Percentiles rank a stretch among this genome's conserved stretches.
phyloP scores from a whole-genome alignment of 2,888 invertebrate species.

The Nipponacmea schrenckii region DNA sequence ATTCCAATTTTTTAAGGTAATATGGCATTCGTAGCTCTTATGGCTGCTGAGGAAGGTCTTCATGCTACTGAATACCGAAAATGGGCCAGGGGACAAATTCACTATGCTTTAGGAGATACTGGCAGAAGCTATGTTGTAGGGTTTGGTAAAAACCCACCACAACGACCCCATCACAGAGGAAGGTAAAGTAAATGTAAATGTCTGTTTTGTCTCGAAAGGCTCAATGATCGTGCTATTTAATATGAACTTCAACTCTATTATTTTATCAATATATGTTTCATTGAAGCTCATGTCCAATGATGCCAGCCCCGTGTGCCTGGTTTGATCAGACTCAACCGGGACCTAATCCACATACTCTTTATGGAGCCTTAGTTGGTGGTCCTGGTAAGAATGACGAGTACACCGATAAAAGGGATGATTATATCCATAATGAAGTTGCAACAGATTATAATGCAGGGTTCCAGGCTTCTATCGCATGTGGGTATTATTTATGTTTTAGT shows the following conservation, averaged over 20 bases:
- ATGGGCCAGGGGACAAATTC: slow-evolving; percentile 51
- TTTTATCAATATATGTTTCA: no score
- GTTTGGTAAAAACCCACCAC: slow-evolving; percentile 44
- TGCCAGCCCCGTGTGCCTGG: slow-evolving; percentile 54
- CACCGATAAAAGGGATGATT: slow-evolving; percentile 35
- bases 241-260: no score
- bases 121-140: slow-evolving; percentile 49
- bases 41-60: slow-evolving; percentile 52
- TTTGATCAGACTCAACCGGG: slow-evolving; percentile 40
- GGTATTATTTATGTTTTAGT: neutral
- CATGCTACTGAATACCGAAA: slow-evolving; percentile 35
- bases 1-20: slow-evolving; percentile 34
- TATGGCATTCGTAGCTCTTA: slow-evolving; percentile 50
- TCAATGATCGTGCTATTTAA: neutral
- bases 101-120: slow-evolving; percentile 51
- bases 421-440: slow-evolving; percentile 39
- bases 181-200: slow-evolving; percentile 26
- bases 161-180: slow-evolving; percentile 47
- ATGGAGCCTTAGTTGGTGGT: slow-evolving; percentile 29
- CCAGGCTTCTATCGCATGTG: slow-evolving; percentile 44
- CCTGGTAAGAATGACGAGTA: slow-evolving; percentile 31
- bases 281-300: slow-evolving; percentile 54
- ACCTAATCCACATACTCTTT: slow-evolving; percentile 27
- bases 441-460: slow-evolving; percentile 45
- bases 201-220: neutral